A percentile compares a stretch with the other conserved stretches of the same genome.
These are phyloP conservation scores for Tetanocera ferruginea DNA, from an alignment of 2,888 invertebrate species.

Conservation along the genomic window DNA sequence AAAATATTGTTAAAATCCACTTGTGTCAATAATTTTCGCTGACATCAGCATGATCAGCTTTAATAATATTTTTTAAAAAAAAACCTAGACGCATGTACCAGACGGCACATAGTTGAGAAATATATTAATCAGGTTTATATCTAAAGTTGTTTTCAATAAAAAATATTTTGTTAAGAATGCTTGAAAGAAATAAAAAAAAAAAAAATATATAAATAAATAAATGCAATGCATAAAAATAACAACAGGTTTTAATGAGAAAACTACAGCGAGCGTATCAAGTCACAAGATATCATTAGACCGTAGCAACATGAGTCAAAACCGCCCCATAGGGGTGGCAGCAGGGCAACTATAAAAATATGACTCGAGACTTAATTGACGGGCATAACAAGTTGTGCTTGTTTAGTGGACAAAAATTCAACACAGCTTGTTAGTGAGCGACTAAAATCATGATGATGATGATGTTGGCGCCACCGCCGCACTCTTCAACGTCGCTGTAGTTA, in stretches of 20 bases:
- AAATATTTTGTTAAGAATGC: background rate
- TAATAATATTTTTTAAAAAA: no score
- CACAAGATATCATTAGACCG: background rate
- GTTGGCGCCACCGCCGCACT: background rate
- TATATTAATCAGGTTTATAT: background rate
- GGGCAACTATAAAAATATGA: background rate
- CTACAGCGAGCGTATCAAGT: background rate
- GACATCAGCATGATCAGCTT: no score
- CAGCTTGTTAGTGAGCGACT: no score
- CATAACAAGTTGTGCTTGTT: conserved; percentile 3
- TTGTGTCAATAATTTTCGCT: no score
- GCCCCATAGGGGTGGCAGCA: background rate
- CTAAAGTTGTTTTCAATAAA: background rate
- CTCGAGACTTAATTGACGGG: conserved; percentile 10
- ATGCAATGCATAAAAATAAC: background rate
- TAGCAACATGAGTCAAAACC: background rate
- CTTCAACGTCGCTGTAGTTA: no score
- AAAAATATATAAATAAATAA: background rate
- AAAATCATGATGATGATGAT: background rate
- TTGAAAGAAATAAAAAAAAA: background rate
- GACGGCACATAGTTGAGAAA: background rate
- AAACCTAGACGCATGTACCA: background rate
- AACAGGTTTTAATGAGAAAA: background rate
- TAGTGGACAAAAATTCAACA: background rate
- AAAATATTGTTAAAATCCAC: no score